Base-by-base conservation (phyloP, 1,140 invertebrate genomes). In the Lanistes nyassanus region DNA sequence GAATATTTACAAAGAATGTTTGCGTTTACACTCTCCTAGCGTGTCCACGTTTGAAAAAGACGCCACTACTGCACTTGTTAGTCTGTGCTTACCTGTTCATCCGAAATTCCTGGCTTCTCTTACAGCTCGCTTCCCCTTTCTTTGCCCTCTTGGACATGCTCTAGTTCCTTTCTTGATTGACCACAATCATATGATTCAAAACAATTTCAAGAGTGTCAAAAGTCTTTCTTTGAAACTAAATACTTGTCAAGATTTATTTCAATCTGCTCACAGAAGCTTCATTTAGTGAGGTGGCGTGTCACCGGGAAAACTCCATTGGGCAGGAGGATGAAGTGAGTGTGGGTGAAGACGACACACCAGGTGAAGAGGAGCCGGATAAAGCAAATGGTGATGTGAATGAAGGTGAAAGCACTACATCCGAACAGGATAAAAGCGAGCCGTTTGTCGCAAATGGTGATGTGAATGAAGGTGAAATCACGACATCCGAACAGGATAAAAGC, bases 301-400 rank as follows among this genome's bases (percentile, higher is more conserved):
- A 37, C n/a, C 70, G 70, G 19, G 70, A 72, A 26, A 72, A 62
- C 37, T 72, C 70, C 4, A 5, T 72, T 9, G 37, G 56, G 2
- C 19, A 62, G 3, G 47, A 13, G n/a, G 56, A 60, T 26, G 51
- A 53, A 11, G 56, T 26, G 56, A 23, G 39, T 21, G 55, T 9
- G 23, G 67, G 53, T 34, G 70, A 60, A 7, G 55, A 56, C 11
- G n/a, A 62, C 6, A 58, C 53, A 29, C 11, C 21, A 5, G 62
- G 62, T 65, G 36, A 9, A 34, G 37, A 42, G 34, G 21, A 36
- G 13, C 9, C 26, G 34, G 1, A 39, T 3, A 67, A 36, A 6
- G 37, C 4, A 36, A 7, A 36, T 67, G 37, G 16, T 67, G 23
- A 11, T 67, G 65, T 4, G 19, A 29, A 11, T 29, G 37, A n/a